These are phyloP conservation scores for Diadegma fenestrale DNA, from an alignment of 2,888 invertebrate species.

Conservation along the genomic window DNA sequence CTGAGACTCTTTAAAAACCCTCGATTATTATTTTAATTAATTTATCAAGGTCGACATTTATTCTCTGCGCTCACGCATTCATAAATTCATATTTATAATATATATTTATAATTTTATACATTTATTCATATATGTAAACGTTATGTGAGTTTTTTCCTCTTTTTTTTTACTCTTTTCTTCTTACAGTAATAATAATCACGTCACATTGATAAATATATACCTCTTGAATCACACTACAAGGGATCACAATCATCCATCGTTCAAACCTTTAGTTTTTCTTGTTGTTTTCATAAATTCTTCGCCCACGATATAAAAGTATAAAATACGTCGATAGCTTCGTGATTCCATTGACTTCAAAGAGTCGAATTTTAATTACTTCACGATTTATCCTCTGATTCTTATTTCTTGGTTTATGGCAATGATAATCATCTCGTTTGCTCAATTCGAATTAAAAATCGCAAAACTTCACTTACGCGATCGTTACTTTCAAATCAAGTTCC, in stretches of 20 bases:
- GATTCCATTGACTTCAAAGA: conserved; percentile 55
- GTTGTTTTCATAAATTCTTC: conserved; percentile 71
- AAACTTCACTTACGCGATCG: neutral
- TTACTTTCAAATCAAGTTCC: neutral
- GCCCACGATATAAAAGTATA: conserved; percentile 84
- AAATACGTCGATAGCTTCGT: conserved; percentile 77
- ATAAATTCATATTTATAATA: conserved; percentile 44
- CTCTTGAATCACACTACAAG: conserved; percentile 73
- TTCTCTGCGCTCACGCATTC: conserved; percentile 21
- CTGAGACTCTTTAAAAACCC: conserved; percentile 44
- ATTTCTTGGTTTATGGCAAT: conserved; percentile 7
- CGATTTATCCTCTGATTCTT: conserved; percentile 8
- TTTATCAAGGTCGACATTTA: conserved; percentile 50
- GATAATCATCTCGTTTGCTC: neutral
- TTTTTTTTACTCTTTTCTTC: conserved; percentile 46
- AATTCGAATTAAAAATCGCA: neutral
- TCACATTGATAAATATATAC: conserved; percentile 81
- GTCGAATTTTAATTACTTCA: conserved; percentile 53
- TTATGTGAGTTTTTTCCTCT: conserved; percentile 59
- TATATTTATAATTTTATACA: conserved; percentile 59
- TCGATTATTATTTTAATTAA: conserved; percentile 33
- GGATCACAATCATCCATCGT: conserved; percentile 77
- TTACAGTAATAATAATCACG: conserved; percentile 76
- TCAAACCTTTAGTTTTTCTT: conserved; percentile 36
- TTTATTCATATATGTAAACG: conserved; percentile 69